phyloP scores from a whole-genome alignment of 2,797 vertebrate genomes.

The Pagetopsis macropterus region DNA sequence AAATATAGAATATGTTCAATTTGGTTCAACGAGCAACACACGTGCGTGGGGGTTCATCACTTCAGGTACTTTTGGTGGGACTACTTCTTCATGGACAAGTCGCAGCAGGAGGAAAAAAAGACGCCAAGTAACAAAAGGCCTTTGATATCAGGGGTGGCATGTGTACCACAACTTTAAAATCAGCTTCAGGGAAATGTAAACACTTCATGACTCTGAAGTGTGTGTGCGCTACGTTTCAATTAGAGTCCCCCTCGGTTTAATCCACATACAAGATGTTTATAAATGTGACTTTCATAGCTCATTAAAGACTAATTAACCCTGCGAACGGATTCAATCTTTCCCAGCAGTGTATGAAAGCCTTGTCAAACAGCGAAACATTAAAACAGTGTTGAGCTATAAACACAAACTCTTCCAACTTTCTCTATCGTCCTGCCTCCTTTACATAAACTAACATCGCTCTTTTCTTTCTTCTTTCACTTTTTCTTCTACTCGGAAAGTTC shows the following conservation, averaged over 20 bases:
- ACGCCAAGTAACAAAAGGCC: conserved; percentile 25
- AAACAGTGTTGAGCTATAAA: conserved; percentile 2
- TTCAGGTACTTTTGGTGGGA: conserved; percentile 3
- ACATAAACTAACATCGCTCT: conserved; percentile 55
- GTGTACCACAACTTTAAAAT: conserved; percentile 14
- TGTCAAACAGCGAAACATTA: conserved; percentile 32
- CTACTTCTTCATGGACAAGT: conserved; percentile 27
- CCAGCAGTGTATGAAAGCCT: conserved; percentile 33
- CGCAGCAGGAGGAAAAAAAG: conserved; percentile 11
- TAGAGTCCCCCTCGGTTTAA: conserved; percentile 44
- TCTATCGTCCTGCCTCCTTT: conserved; percentile 38
- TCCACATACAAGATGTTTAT: conserved; percentile 53
- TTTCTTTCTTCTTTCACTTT: conserved; percentile 29
- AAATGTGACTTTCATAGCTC: conserved; percentile 57
- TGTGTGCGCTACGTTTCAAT: conserved; percentile 33
- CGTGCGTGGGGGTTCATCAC: neutral
- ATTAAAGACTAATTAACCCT: conserved; percentile 66
- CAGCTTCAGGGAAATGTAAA: conserved; percentile 36
- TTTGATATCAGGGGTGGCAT: conserved; percentile 11
- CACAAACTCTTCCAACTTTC: conserved; percentile 19
- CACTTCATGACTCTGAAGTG: conserved; percentile 11
- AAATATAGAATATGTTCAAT: neutral
- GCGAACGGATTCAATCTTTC: conserved; percentile 51
- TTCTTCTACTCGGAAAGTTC: conserved; percentile 59
- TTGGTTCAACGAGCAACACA: neutral